Base-by-base conservation (phyloP, 1,140 invertebrate species). In the Euglossa dilemma region DNA sequence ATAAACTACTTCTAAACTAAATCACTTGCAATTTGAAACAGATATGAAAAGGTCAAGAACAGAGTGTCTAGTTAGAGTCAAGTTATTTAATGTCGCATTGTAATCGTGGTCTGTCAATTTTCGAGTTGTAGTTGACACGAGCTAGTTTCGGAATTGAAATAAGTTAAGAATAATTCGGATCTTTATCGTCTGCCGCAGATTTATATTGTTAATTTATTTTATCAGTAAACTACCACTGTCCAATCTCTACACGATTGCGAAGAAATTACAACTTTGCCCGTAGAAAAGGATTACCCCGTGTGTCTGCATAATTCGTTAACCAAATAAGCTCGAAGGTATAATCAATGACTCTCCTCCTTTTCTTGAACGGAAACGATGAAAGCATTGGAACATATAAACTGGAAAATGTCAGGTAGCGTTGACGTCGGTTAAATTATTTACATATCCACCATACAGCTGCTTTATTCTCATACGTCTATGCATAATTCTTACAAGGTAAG, bases 401-500 rank as follows among this genome's bases (percentile, higher is more conserved):
- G 4, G 25, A 23, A 82, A 77, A 59, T 45, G 54, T 43, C 63
- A 28, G 11, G 45, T 16, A 82, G 25, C 43, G 45, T 50, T 20
- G 52, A 20, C 63, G 14, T 47, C 47, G 43, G 43, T 84, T 84
- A 56, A 85, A 87, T 86, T 81, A 87, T 82, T 79, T 75, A 52
- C 56, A n/a, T 66, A 56, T 45, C 25, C 70, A 47, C 69, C 12
- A 45, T 64, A 75, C 83, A 87, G 75, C 70, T 85, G 85, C 36
- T 43, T 45, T 28, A n/a, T 36, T 87, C 85, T 80, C 86, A 88
- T 54, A 63, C 63, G 72, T 47, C 57, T n/a, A 75, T 88, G 59
- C 54, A 88, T 87, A 87, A 87, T 87, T 88, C 78, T 54, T 75
- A 59, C 66, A 81, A 79, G 78, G 80, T 76, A 69, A 82, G 71